Base-by-base conservation (phyloP, 2,888 invertebrate genomes). In the Allacma fusca region DNA sequence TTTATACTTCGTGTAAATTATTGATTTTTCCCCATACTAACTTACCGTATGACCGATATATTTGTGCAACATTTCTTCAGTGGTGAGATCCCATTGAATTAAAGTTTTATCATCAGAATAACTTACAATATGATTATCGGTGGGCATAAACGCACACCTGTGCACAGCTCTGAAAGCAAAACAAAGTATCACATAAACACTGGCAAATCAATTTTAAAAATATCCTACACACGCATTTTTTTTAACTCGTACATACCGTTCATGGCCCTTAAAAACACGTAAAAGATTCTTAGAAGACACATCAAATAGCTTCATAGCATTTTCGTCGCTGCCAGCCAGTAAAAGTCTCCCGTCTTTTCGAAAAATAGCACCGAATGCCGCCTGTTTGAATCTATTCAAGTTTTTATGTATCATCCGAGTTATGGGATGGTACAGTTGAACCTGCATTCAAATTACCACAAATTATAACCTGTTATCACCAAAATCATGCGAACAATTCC, bases 41-140 rank as follows among this genome's bases (percentile, higher is more conserved):
- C n/a, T n/a, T 84, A 88, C 88, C 81, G 85, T 85, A 80, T 88
- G 88, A 77, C 88, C 88, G 44, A 85, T 82, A 80, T 87, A 88
- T 28, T 89, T 90, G 23, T 90, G 87, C 26, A 95, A 84, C 84
- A 91, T 89, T 80, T 91, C 91, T 87, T 96, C 96, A 79, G 91
- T 93, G 0, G 94, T 91, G 85, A 98, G 93, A 85, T 98, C 97
- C 96, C 97, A 97, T n/a, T 97, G 85, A 80, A 91, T 89, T 5
- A 94, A 91, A 7, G 92, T 90, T 87, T 94, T 95, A 86, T 98
- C 97, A 88, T 98, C 97, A 1, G 96, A 94, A 86, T 94, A 97
- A 84, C 96, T 95, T 1, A 93, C 90, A 59, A 97, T 90, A 83
- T 93, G 93, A 19, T 91, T 88, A 85, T 93, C 92, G 85, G 94